Base-by-base conservation (phyloP, 2,888 invertebrate species). In the Cheilosia vulpina region DNA sequence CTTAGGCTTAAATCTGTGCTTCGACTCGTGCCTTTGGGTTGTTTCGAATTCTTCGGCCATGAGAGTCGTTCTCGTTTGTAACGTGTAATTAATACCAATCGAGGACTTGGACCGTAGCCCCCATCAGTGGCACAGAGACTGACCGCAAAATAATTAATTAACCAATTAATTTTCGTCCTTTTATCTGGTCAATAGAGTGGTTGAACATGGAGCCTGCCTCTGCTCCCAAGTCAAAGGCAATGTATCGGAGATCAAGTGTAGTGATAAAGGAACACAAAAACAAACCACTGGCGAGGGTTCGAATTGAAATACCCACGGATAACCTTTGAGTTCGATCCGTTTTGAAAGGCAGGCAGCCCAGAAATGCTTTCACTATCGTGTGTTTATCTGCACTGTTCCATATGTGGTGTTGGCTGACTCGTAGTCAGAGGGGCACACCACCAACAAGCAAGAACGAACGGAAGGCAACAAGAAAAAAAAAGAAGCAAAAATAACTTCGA, bases 91-190 rank as follows among this genome's bases (percentile, higher is more conserved):
- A 82, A 76, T 77, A 69, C 57, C 55, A 69, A 81, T 69, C 76
- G 34, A 50, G 43, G 69, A 69, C 65, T 69, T 57, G 75, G 45
- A 27, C 19, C 19, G 2, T 11, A 17, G 27, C 43, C 21, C n/a
- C 2, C 13, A n/a, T 21, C 50, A 24, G 31, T 27, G 65, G 2
- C 9, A 50, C 19, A 55, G 34, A 53, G 34, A 58, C 57, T 65
- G 73, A 71, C 79, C 69, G 65, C 65, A 65, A 79, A 79, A 71
- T 79, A 84, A 79, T 84, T 84, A 79, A 84, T 84, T 84, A 79
- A 84, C 69, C 79, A 84, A 84, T 79, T 84, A 79, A 79, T 84
- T 79, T 71, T 66, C 47, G 45, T 80, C 71, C 79, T 80, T 84
- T 84, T 71, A 60, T 84, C 71, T 84, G 84, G 84, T 79, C 47